Percentiles rank a stretch among this genome's conserved stretches.
These are phyloP conservation scores for Nomada hirtipes DNA, from an alignment of 2,888 invertebrate species.

Conservation along the genomic window DNA sequence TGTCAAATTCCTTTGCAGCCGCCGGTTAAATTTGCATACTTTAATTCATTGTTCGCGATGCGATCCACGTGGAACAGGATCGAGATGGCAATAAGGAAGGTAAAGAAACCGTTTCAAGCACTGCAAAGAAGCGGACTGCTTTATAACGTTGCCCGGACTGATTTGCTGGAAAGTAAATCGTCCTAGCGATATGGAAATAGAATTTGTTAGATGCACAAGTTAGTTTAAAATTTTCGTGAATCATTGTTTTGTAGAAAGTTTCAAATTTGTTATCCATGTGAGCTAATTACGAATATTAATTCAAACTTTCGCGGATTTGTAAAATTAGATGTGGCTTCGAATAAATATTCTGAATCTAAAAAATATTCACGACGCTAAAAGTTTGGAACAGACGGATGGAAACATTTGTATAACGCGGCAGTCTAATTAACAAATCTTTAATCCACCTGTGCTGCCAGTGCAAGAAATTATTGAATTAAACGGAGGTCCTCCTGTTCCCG, in stretches of 20 bases:
- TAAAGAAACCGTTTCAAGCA: background rate
- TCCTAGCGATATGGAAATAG: no score
- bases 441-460: background rate
- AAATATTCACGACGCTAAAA: no score
- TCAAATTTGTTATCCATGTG: no score
- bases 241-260: no score
- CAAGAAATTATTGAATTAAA: background rate
- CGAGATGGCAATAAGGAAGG: background rate
- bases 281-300: no score
- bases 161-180: background rate
- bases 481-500: slow-evolving; percentile 9
- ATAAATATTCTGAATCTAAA: no score
- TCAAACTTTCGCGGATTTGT: no score
- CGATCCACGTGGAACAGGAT: background rate
- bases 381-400: no score
- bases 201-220: background rate
- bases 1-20: slow-evolving; percentile 33
- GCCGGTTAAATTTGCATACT: slow-evolving; percentile 12
- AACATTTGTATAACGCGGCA: no score
- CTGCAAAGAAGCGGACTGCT: background rate
- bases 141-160: background rate
- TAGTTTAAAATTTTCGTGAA: background rate
- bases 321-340: no score
- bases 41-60: background rate
- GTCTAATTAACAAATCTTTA: background rate